Evolutionary conservation across 2,113 vertebrate species (phyloP).

Genomic region (Pseudolaguvia tuberculata): DNA sequence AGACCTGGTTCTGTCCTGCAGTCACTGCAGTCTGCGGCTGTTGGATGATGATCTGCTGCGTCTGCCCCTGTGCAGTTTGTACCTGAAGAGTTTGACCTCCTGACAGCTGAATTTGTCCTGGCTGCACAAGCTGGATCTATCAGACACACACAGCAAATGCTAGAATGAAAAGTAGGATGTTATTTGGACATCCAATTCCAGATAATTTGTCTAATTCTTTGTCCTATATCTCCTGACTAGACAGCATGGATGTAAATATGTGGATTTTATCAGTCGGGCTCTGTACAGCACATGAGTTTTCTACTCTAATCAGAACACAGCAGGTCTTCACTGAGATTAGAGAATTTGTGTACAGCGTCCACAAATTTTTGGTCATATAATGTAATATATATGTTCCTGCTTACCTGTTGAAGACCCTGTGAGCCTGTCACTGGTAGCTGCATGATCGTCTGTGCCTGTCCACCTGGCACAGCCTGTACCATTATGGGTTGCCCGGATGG

Average conservation of each 20-base stretch:
- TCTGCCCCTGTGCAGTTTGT: conserved; percentile 92
- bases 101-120: conserved; percentile 96
- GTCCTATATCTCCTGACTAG: too few species aligned
- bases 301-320: too few species aligned
- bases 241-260: too few species aligned
- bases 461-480: conserved; percentile 94
- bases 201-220: too few species aligned
- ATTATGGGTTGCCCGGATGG: conserved; percentile 97
- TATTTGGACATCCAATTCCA: too few species aligned
- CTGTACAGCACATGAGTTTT: too few species aligned
- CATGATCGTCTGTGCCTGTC: conserved; percentile 97
- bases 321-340: too few species aligned
- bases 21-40: conserved; percentile 95
- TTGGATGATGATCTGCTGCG: conserved; percentile 98
- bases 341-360: too few species aligned
- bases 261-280: too few species aligned
- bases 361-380: too few species aligned
- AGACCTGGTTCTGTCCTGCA: conserved; percentile 94
- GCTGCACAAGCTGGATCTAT: conserved; percentile 86
- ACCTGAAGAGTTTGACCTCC: conserved; percentile 93
- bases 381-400: conserved; percentile 11
- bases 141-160: not conserved
- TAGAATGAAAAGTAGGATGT: not conserved
- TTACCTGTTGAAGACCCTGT: conserved; percentile 94
- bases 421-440: conserved; percentile 93